phyloP scores from a whole-genome alignment of 2,888 invertebrate species.

The Chouioia cunea region DNA sequence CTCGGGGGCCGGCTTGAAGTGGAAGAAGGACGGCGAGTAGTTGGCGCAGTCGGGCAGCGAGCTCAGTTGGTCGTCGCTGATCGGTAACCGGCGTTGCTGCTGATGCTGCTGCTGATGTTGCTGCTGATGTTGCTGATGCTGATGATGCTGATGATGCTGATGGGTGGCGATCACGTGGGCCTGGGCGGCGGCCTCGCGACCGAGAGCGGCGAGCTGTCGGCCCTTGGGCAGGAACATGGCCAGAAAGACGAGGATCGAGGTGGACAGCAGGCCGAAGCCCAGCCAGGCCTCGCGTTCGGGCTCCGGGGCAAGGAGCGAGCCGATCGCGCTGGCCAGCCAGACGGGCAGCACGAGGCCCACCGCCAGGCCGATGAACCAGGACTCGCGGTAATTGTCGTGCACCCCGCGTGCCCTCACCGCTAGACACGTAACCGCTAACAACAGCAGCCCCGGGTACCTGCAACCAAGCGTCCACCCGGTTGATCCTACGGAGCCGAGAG shows the following conservation, averaged over 20 bases:
- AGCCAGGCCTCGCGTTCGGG: constrained; percentile 88
- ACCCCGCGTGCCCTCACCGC: constrained; percentile 89
- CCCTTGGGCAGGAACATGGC: constrained; percentile 96
- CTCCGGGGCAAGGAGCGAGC: constrained; percentile 71
- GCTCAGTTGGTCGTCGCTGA: constrained; percentile 85
- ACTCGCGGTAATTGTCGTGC: constrained; percentile 93
- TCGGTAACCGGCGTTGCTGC: constrained; percentile 79
- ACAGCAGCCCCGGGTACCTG: constrained; percentile 83
- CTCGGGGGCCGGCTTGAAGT: constrained; percentile 86
- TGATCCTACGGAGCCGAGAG: no score
- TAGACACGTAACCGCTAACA: constrained; percentile 86
- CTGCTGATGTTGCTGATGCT: constrained; percentile 49
- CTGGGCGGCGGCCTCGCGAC: constrained; percentile 78
- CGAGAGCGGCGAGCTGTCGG: constrained; percentile 90
- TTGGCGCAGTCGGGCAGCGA: constrained; percentile 82
- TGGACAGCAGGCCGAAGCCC: constrained; percentile 89
- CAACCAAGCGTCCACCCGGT: constrained; percentile 11
- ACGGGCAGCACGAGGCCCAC: constrained; percentile 89
- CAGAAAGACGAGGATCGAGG: constrained; percentile 87
- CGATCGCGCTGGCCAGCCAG: constrained; percentile 86
- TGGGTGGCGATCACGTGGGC: constrained; percentile 45
- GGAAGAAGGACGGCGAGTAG: constrained; percentile 92
- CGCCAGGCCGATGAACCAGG: constrained; percentile 91
- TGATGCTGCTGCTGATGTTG: constrained; percentile 77
- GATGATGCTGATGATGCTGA: no score